These are phyloP conservation scores for Tortrix viridana DNA, from an alignment of 2,888 invertebrate species.

Conservation along the genomic window DNA sequence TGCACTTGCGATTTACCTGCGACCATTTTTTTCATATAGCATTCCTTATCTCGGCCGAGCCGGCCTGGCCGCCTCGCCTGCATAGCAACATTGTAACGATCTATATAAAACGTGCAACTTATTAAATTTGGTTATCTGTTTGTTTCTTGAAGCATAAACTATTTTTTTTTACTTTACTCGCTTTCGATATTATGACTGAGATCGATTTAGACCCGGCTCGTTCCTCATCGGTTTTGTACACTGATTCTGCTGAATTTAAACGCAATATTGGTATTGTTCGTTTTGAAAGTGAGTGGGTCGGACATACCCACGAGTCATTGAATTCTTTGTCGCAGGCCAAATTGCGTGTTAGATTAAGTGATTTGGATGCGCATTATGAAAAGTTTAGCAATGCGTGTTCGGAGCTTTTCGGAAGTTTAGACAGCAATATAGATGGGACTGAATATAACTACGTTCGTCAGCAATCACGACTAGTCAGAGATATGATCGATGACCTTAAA, in stretches of 20 bases:
- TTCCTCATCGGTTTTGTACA: background rate
- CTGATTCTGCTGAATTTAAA: background rate
- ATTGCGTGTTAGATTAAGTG: background rate
- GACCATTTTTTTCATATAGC: background rate
- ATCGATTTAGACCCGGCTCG: background rate
- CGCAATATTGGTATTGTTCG: background rate
- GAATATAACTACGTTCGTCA: background rate
- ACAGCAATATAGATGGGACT: background rate
- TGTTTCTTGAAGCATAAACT: background rate
- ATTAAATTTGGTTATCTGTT: background rate
- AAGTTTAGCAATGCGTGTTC: background rate
- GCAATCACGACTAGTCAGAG: background rate
- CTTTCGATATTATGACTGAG: background rate
- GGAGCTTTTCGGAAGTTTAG: slow-evolving; percentile 1
- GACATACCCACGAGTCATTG: background rate
- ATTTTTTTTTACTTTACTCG: background rate
- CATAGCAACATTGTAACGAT: background rate
- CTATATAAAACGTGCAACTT: background rate
- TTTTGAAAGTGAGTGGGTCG: background rate
- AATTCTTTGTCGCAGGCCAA: background rate
- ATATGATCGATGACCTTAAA: slow-evolving; percentile 4
- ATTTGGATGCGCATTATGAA: background rate
- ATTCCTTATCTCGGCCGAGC: background rate
- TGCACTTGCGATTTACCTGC: background rate
- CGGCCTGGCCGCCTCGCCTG: background rate